Base-by-base conservation (phyloP, 2,888 invertebrate genomes). In the Polymixis lichenea region DNA sequence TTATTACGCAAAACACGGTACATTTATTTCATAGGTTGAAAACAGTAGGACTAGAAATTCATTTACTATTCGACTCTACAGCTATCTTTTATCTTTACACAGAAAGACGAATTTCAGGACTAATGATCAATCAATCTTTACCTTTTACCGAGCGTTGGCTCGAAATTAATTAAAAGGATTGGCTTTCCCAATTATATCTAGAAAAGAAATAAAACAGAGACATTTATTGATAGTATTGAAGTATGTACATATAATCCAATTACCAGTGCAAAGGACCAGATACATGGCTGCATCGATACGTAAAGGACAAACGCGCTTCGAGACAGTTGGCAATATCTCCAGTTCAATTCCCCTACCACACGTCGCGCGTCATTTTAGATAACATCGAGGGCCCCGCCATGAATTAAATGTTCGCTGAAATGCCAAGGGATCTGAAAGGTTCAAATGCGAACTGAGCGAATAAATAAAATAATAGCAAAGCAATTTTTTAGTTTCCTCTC, bases 251-350 rank as follows among this genome's bases (percentile, higher is more conserved):
- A 64, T 86, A 87, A 91, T 89, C 86, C 90, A 89, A 91, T 91
- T 88, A 86, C 82, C 84, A 80, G 81, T 86, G 90, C 86, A 89
- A 88, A 89, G 88, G 87, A 89, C 66, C 83, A 87, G 87, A 87
- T 86, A 86, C 86, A 89, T 90, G 91, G 90, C 92, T 91, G 90
- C 91, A 89, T 84, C 89, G 87, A 90, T 86, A 89, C 84, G 77
- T 86, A 87, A 86, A 85, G 85, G 83, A 88, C 87, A 87, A 88
- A 87, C 88, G 86, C 87, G 84, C 69, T 85, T 87, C 86, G 87
- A 90, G 87, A 88, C 85, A 84, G 84, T 88, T 83, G 86, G 83
- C 90, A 89, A 90, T 90, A 88, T 86, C 86, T 86, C 86, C 72
- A 72, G 73, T 70, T 70, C 75, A 72, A 61, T 58, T 69, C 86